Evolutionary conservation across 2,888 invertebrate genomes (phyloP).

Genomic region (Barypeithes pellucidus): DNA sequence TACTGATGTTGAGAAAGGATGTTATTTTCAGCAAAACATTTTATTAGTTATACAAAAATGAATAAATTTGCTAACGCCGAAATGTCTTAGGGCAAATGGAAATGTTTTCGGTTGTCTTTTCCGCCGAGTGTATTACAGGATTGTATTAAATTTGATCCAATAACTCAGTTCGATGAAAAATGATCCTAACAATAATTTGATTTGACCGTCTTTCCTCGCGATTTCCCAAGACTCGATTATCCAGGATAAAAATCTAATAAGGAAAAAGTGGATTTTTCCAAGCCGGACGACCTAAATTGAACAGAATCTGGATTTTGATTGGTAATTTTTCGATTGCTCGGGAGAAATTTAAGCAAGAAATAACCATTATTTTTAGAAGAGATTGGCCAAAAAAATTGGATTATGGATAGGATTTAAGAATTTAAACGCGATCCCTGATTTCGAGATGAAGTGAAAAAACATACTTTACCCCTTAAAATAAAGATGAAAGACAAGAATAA

Average conservation of each 20-base stretch:
- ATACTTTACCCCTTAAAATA: no score
- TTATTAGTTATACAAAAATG: no score
- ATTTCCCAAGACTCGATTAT: slow-evolving; percentile 30
- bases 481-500: no score
- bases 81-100: neutral
- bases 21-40: no score
- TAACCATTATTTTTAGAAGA: neutral
- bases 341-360: neutral
- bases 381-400: no score
- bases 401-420: no score
- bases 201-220: slow-evolving; percentile 17
- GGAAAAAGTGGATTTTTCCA: slow-evolving; percentile 26
- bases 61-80: no score
- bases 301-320: slow-evolving; percentile 5
- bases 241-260: slow-evolving; percentile 35
- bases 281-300: neutral
- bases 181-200: slow-evolving; percentile 25
- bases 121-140: neutral
- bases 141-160: slow-evolving; percentile 6
- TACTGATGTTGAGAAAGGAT: no score
- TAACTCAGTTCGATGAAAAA: neutral
- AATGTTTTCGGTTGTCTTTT: neutral
- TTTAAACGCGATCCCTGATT: no score
- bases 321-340: neutral
- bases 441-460: no score